Evolutionary conservation across 2,797 vertebrate genomes (phyloP).

Genomic region (Salmo trutta): DNA sequence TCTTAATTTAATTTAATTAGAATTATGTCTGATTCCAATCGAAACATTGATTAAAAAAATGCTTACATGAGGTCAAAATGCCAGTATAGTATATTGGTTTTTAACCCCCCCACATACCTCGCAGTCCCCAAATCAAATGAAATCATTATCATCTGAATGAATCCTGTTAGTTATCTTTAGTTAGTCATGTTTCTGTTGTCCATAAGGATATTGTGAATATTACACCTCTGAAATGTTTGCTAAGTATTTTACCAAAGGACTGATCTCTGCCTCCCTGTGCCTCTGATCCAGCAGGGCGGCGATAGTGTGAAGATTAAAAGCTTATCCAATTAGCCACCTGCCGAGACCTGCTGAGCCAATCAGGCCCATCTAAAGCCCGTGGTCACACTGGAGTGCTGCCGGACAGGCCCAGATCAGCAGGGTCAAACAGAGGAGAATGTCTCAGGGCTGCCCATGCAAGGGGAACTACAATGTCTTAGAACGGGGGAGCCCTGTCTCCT

Average conservation of each 20-base stretch:
- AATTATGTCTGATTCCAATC: conserved; percentile 12
- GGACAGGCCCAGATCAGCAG: conserved; percentile 63
- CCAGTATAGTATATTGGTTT: no score
- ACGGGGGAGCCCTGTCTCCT: conserved; percentile 16
- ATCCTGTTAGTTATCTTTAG: not conserved
- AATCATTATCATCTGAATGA: not conserved
- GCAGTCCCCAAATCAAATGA: not conserved
- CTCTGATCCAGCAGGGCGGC: conserved; percentile 11
- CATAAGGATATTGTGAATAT: not conserved
- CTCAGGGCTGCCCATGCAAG: conserved; percentile 35
- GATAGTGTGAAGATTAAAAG: conserved; percentile 82
- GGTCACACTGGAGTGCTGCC: conserved; percentile 69
- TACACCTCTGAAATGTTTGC: not conserved
- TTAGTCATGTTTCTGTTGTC: not conserved
- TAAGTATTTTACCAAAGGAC: not conserved
- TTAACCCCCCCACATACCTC: not conserved
- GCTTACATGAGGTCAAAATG: conserved; percentile 3
- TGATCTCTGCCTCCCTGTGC: conserved; percentile 20
- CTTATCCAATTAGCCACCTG: conserved; percentile 87
- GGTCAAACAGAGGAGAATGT: conserved; percentile 74
- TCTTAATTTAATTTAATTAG: no score
- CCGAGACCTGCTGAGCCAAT: conserved; percentile 74
- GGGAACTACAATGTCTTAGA: conserved; percentile 29
- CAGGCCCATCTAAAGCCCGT: conserved; percentile 66
- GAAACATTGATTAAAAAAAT: not conserved